Base-by-base conservation (phyloP, 92 coral and sea anemone genomes). In the Paramuricea clavata region DNA sequence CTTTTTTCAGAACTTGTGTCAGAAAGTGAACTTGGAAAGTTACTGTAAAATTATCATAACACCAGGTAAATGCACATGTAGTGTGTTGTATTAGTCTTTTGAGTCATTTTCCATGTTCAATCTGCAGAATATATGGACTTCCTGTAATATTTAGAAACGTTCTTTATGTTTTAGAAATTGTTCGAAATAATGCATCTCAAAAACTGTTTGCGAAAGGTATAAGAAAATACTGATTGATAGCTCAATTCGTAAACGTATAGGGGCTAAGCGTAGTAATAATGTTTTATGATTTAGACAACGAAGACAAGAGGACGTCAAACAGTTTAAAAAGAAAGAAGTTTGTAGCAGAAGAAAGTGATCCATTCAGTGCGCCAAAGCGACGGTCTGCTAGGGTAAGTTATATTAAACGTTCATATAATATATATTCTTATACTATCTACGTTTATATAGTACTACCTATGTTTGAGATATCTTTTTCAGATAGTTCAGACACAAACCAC, bases 31-130 rank as follows among this genome's bases (percentile, higher is more conserved):
- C 77, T 69, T 97, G 57, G 98, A 94, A 39, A 92, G 90, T 79
- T 97, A 97, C 91, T 97, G 93, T 87, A 97, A 93, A 69, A 95
- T 98, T 23, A 97, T 94, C 44, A 94, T 97, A 22, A 89, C 98
- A 11, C 98, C 99, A 92, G 98, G 99, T 97, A 85, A 21, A n/a
- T 27, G 6, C 2, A 23, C 49, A 32, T 25, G 0, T 13, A 10
- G 17, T 36, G 8, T 62, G 22, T 62, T 13, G 36, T 21, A 1
- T 27, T 67, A 34, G n/a, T n/a, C n/a, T n/a, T n/a, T n/a, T n/a
- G n/a, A n/a, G n/a, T n/a, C n/a, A n/a, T n/a, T 10, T 64, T 12
- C 12, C 27, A 9, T 17, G 26, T 64, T n/a, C 33, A 23, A 10
- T 64, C 12, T 19, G 15, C 4, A 2, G 33, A 22, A 26, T 42